Evolutionary conservation across 2,113 vertebrate species (phyloP).

Genomic region (Athene cunicularia): DNA sequence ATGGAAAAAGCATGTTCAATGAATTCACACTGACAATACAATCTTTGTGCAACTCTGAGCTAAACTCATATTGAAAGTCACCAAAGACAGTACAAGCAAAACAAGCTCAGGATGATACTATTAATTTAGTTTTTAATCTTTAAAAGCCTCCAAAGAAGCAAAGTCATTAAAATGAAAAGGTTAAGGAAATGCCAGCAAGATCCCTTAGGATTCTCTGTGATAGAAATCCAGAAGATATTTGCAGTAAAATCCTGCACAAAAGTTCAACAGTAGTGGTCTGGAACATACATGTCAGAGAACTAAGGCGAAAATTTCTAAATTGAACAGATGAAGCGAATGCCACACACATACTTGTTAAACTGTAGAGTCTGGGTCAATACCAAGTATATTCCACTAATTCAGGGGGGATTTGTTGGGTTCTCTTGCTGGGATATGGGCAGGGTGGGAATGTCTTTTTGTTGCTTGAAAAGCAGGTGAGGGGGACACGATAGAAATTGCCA

Average conservation of each 20-base stretch:
- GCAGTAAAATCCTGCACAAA: background rate
- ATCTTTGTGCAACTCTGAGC: background rate
- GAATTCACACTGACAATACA: background rate
- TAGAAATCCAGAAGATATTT: background rate
- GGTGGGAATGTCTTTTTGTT: background rate
- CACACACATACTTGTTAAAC: background rate
- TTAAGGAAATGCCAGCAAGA: constrained; percentile 36
- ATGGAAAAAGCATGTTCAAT: background rate
- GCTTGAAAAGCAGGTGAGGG: background rate
- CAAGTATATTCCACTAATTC: background rate
- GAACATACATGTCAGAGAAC: background rate
- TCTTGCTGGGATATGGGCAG: background rate
- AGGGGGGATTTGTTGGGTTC: accelerated
- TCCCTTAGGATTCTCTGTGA: background rate
- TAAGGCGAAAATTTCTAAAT: background rate
- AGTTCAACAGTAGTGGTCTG: background rate
- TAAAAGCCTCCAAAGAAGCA: background rate
- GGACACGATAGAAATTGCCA: background rate
- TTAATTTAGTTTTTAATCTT: background rate
- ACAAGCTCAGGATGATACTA: background rate
- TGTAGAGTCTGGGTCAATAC: background rate
- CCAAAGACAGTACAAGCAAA: background rate
- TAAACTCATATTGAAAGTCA: background rate
- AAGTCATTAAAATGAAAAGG: constrained; percentile 25
- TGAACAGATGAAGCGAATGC: background rate